Conservation (phyloP, 1,140 invertebrate genomes). For the Spodoptera litura region DNA sequence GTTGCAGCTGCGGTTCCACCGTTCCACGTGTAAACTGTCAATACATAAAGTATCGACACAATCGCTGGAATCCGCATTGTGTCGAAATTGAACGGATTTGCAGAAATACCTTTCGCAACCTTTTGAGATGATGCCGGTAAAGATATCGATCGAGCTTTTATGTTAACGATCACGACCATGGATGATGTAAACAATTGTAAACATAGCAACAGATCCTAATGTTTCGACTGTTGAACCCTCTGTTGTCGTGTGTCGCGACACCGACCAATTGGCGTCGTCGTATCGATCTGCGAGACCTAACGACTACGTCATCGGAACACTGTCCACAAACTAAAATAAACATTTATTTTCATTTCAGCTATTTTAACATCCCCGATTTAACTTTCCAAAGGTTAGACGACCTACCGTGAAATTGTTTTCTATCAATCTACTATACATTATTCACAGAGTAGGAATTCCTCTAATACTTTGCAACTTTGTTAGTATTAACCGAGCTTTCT, state of each 20-base stretch:
- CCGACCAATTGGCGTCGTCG: conserved; percentile 73
- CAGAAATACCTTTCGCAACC: conserved; percentile 18
- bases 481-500: not conserved
- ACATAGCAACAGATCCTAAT: conserved; percentile 54
- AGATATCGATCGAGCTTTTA: conserved; percentile 7
- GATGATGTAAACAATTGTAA: conserved; percentile 41
- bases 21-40: conserved; percentile 51
- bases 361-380: not conserved
- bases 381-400: not conserved
- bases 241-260: conserved; percentile 58
- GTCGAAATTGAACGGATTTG: conserved; percentile 45
- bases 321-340: conserved; percentile 58
- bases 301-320: conserved; percentile 65
- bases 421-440: not conserved
- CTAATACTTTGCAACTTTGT: not conserved
- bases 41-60: conserved; percentile 44
- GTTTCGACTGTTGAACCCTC: conserved; percentile 59
- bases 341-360: conserved; percentile 34
- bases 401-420: not conserved
- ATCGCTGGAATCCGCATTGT: conserved; percentile 54
- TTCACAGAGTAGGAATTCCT: not conserved
- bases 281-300: conserved; percentile 74
- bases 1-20: conserved; percentile 55
- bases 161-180: not conserved
- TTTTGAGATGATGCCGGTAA: conserved; percentile 8